Percentiles rank a stretch among this genome's conserved stretches.
Conservation (phyloP, 2,888 invertebrate species). For the Sphaeridia pumilis region DNA sequence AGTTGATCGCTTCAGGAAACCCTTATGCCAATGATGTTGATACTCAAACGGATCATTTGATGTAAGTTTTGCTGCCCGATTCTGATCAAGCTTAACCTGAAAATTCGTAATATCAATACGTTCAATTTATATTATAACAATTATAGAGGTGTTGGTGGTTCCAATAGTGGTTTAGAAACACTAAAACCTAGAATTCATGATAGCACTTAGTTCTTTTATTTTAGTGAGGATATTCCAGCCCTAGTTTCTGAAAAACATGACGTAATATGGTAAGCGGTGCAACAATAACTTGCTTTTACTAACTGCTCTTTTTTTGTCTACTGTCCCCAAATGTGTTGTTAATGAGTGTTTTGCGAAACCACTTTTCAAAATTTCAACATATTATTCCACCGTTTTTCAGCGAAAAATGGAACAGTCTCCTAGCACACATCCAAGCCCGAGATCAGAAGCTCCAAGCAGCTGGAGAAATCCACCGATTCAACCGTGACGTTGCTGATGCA, state of each 20-base stretch:
- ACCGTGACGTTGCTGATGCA: conserved; percentile 87
- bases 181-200: too few relatives aligned
- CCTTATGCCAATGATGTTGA: conserved; percentile 76
- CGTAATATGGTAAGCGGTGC: conserved; percentile 43
- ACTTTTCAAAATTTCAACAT: too few relatives aligned
- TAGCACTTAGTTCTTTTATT: conserved; percentile 9
- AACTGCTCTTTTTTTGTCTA: neutral
- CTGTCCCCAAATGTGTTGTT: neutral
- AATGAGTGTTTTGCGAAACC: neutral
- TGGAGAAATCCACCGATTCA: conserved; percentile 93
- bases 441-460: conserved; percentile 82
- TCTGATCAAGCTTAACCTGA: neutral
- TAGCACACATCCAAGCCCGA: conserved; percentile 73
- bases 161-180: too few relatives aligned
- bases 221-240: conserved; percentile 42
- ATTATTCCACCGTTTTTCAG: conserved; percentile 8
- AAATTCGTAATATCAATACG: neutral
- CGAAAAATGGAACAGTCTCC: conserved; percentile 64
- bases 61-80: conserved; percentile 46
- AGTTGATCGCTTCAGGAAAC: conserved; percentile 70
- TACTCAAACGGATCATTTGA: conserved; percentile 70
- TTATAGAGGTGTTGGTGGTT: neutral
- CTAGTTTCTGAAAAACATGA: conserved; percentile 46
- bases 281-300: neutral
- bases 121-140: neutral